Evolutionary conservation across 2,797 vertebrate species (phyloP), one percentile per base, ranked within the genome.

Genomic region (Acanthopagrus latus): DNA sequence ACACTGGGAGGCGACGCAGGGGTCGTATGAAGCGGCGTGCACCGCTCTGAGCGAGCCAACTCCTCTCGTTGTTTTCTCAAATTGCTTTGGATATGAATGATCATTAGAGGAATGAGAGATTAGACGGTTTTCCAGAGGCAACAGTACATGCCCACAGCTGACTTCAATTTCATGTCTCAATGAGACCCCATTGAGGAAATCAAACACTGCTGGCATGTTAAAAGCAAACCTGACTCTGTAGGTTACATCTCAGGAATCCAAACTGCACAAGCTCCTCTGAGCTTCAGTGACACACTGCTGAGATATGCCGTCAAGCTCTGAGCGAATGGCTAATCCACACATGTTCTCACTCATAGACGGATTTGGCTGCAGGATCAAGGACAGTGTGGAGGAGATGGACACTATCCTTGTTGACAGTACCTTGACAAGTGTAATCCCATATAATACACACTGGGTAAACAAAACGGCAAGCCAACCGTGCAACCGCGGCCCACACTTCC

Each of bases 341-440:
- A 92, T 95, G 94, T 94, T 94, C 91, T 94, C 92, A 94, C 93
- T 94, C 94, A 94, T 69, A 75, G 85, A 62, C 69, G 78, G 92
- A 93, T 92, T 92, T 93, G 89, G 91, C 90, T 88, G 84, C 76
- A 88, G 91, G 93, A 92, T 94, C 91, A 93, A 94, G 93, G 94
- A 92, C 91, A 85, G 88, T 80, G 91, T 91, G 88, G 91, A 94
- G 90, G 93, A 95, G 93, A 95, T 85, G 94, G 94, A 94, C 94
- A 90, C 92, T 93, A 92, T 90, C 91, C 93, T 94, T 95, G 94
- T 94, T 95, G 95, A 95, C 95, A 95, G 93, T 94, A 94, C 92
- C 92, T 93, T 95, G 95, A 95, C 94, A 95, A 94, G 92, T 90
- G 86, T 94, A 95, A 95, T 94, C 93, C 93, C 86, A 74, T 87